phyloP scores from a whole-genome alignment of 2,797 vertebrate genomes.

The Oreonectes daqikongensis region DNA sequence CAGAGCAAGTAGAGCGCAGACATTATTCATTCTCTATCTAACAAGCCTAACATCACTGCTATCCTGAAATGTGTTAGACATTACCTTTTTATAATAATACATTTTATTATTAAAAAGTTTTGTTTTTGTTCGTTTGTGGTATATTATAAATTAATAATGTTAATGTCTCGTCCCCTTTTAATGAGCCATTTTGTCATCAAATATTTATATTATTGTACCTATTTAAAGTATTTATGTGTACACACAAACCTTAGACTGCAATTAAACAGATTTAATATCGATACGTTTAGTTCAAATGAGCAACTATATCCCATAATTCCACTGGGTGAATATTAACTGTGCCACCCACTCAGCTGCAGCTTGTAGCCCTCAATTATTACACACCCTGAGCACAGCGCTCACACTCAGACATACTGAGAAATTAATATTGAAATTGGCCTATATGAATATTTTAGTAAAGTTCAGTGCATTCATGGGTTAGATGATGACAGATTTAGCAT shows the following conservation, averaged over 20 bases:
- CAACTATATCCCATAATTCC: neutral
- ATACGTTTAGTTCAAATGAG: neutral
- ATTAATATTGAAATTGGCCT: constrained; percentile 24
- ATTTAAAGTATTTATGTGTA: neutral
- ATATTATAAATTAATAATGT: neutral
- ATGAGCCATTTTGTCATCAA: neutral
- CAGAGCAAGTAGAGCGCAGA: neutral
- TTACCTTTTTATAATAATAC: neutral
- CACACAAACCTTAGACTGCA: neutral
- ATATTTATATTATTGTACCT: neutral
- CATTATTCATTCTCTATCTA: neutral
- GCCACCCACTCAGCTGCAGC: neutral
- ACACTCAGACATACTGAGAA: constrained; percentile 25
- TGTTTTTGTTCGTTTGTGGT: neutral
- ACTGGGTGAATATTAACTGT: neutral
- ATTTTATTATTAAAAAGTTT: neutral
- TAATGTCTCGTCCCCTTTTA: neutral
- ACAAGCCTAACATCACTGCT: neutral
- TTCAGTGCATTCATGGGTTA: constrained; percentile 5
- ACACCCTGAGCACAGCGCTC: neutral
- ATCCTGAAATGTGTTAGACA: neutral
- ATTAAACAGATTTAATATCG: neutral
- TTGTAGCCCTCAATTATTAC: constrained; percentile 16
- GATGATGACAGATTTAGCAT: neutral
- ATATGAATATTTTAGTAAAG: constrained; percentile 13